Evolutionary conservation across 2,113 vertebrate species (phyloP), one percentile per base, ranked within the genome.

Genomic region (Atherinomorus stipes): DNA sequence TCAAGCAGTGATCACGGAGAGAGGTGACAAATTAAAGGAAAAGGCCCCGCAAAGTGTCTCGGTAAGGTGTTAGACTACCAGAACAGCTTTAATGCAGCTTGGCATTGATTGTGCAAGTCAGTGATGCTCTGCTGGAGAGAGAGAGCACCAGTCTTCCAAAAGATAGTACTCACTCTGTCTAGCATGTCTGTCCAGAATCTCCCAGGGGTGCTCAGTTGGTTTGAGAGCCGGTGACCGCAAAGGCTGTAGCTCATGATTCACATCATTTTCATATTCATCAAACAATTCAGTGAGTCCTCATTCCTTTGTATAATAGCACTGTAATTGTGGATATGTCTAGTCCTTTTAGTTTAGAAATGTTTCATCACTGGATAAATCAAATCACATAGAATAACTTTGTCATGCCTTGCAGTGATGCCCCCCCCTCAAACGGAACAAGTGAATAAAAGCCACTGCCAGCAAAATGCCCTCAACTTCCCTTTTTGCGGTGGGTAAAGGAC

Each of bases 1-100:
- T 81, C 76, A 66, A 84, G 77, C 80, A 78, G 73, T 47, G 49
- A 26, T 16, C 34, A 64, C 58, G 42, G 19, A 58, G n/a, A 11
- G 1, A 51, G 1, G 31, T 15, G 37, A 51, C n/a, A 60, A 25
- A 42, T 8, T 26, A 50, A 12, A 37, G n/a, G 56, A 58, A 57
- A 56, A 58, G 38, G 11, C 5, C 21, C 56, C 11, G 13, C 12
- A 22, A 58, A 38, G 10, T 57, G 54, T 37, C 31, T 37, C 5
- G 7, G 18, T 34, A 11, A 11, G 31, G 34, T 56, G 28, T 37
- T 37, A 57, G 18, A 18, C 18, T 19, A 34, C 54, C 54, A 57
- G 28, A 19, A 37, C 8, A 34, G 53, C 13, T 10, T 56, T 56
- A 56, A 31, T 56, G 26, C 53, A 56, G 25, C 22, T 34, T 34